Evolutionary conservation across 2,113 vertebrate species (phyloP).

Genomic region (Diadophis punctatus): DNA sequence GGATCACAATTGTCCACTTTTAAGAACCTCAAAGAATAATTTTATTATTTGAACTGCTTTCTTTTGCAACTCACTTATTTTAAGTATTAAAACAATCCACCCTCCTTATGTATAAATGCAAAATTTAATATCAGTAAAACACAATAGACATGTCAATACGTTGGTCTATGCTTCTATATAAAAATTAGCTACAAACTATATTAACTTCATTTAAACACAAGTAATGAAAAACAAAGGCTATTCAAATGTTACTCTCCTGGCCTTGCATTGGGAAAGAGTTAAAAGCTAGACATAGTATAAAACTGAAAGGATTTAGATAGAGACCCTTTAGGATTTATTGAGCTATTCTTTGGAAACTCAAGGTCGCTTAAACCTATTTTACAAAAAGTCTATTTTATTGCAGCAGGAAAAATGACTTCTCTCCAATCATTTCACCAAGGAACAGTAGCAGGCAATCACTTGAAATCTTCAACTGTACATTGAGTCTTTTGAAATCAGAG

Average conservation of each 20-base stretch:
- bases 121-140: not conserved
- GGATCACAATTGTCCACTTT: not conserved
- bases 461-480: not conserved
- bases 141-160: not conserved
- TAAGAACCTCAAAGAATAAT: not conserved
- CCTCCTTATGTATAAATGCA: not conserved
- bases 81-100: not conserved
- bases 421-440: not conserved
- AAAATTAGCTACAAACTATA: not conserved
- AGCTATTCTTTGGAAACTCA: not conserved
- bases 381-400: not conserved
- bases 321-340: not conserved
- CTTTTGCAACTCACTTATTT: not conserved
- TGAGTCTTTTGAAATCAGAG: not conserved
- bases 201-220: not conserved
- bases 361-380: not conserved
- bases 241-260: not conserved
- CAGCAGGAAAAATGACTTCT: not conserved
- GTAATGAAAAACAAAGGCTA: not conserved
- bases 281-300: not conserved
- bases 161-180: not conserved
- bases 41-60: not conserved
- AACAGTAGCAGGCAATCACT: not conserved
- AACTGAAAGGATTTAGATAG: not conserved
- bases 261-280: not conserved